These are phyloP conservation scores for Oreochromis niloticus DNA, from an alignment of 2,113 vertebrate genomes.

Conservation along the genomic window DNA sequence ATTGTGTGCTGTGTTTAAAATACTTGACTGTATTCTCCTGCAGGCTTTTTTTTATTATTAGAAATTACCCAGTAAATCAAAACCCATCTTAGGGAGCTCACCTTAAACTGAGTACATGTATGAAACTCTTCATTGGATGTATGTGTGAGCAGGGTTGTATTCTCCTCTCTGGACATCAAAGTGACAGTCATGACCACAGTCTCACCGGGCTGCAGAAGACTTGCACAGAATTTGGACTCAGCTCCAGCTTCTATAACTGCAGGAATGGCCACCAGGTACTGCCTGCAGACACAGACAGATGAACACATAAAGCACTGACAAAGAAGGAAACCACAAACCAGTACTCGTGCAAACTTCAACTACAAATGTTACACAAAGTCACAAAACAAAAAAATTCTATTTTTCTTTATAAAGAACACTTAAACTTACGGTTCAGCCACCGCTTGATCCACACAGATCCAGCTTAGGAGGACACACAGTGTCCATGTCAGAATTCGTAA, in stretches of 20 bases:
- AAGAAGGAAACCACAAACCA: no score
- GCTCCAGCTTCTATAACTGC: not conserved
- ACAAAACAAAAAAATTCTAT: no score
- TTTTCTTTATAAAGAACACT: no score
- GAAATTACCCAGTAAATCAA: not conserved
- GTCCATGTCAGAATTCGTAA: no score
- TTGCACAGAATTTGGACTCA: not conserved
- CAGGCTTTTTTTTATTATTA: not conserved
- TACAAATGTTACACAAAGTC: no score
- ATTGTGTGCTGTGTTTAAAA: fast-evolving
- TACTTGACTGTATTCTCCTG: not conserved
- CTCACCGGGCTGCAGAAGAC: not conserved
- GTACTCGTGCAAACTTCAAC: no score
- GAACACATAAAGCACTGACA: not conserved
- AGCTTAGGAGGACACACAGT: no score
- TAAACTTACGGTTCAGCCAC: no score
- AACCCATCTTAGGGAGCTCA: not conserved
- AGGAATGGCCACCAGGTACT: not conserved
- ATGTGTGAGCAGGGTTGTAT: not conserved
- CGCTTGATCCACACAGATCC: no score
- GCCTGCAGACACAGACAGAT: not conserved
- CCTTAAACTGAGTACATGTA: not conserved
- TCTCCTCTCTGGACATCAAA: not conserved
- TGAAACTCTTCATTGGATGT: not conserved
- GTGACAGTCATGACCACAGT: not conserved